phyloP scores from a whole-genome alignment of 2,888 invertebrate genomes.

The Plagodis dolabraria region DNA sequence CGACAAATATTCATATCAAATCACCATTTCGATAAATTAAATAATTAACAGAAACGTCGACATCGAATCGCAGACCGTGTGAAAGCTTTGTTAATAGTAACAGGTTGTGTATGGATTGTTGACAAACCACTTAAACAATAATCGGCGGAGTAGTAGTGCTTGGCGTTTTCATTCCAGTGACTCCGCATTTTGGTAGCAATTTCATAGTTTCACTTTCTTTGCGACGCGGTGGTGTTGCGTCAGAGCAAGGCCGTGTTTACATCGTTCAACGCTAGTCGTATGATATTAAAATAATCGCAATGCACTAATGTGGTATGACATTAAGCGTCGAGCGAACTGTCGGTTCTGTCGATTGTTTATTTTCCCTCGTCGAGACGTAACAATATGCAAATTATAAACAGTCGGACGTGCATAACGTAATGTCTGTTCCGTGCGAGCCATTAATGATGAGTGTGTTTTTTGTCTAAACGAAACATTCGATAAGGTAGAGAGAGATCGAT shows the following conservation, averaged over 20 bases:
- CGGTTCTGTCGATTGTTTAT: conserved; percentile 62
- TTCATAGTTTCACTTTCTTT: conserved; percentile 75
- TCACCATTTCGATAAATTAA: conserved; percentile 50
- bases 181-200: conserved; percentile 59
- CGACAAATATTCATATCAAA: conserved; percentile 42
- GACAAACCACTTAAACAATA: conserved; percentile 61
- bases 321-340: conserved; percentile 39
- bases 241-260: conserved; percentile 61
- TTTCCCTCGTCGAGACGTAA: conserved; percentile 59
- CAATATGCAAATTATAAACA: conserved; percentile 56
- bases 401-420: conserved; percentile 49
- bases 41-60: conserved; percentile 56
- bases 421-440: conserved; percentile 48
- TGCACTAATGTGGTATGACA: conserved; percentile 50
- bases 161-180: conserved; percentile 55
- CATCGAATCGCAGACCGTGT: conserved; percentile 43
- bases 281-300: conserved; percentile 54
- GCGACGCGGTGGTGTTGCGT: conserved; percentile 49
- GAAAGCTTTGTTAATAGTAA: conserved; percentile 60
- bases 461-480: conserved; percentile 21
- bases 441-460: conserved; percentile 21
- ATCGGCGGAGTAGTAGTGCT: conserved; percentile 38
- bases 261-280: conserved; percentile 44
- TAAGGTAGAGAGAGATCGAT: conserved; percentile 2
- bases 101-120: conserved; percentile 51